A percentile compares a stretch with the other conserved stretches of the same genome.
These are phyloP conservation scores for Aurelia aurita complex sp. Pacific DNA, from an alignment of 30 jellyfish, hydroid and myxozoan genomes.

Conservation along the genomic window DNA sequence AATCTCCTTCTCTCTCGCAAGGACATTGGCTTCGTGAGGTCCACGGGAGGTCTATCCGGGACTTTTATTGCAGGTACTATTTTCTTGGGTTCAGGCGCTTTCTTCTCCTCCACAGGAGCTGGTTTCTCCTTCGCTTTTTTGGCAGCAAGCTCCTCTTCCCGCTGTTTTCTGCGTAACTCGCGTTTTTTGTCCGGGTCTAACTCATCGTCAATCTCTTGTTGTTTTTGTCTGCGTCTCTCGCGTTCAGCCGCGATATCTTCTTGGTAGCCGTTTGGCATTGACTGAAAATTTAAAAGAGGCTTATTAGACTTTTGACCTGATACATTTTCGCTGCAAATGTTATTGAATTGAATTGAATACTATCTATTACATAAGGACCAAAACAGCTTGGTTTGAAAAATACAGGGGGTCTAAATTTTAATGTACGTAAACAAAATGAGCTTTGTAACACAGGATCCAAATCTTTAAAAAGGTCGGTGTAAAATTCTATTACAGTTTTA, in stretches of 20 bases:
- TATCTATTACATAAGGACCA: no score
- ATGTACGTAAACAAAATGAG: no score
- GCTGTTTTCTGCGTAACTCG: constrained; percentile 48
- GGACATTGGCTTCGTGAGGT: constrained; percentile 58
- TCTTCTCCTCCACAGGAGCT: constrained; percentile 54
- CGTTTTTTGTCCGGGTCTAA: constrained; percentile 45
- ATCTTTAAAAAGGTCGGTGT: no score
- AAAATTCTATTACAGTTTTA: no score
- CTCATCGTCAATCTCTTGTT: constrained; percentile 49
- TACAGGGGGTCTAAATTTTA: no score
- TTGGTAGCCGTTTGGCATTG: constrained; percentile 30
- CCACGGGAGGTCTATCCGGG: constrained; percentile 60
- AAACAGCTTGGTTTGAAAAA: no score
- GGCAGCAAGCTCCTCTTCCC: constrained; percentile 25
- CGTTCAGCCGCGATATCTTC: constrained; percentile 44
- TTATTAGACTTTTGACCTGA: neutral
- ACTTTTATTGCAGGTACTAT: constrained; percentile 28
- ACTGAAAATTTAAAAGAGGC: neutral
- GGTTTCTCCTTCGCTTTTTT: constrained; percentile 18
- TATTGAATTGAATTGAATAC: neutral
- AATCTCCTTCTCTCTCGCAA: constrained; percentile 64
- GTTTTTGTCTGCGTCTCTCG: constrained; percentile 55
- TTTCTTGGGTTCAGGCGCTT: constrained; percentile 39
- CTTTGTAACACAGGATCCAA: no score
- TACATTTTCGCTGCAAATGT: neutral